Evolutionary conservation across 2,888 invertebrate species (phyloP).

Genomic region (Blomia tropicalis): DNA sequence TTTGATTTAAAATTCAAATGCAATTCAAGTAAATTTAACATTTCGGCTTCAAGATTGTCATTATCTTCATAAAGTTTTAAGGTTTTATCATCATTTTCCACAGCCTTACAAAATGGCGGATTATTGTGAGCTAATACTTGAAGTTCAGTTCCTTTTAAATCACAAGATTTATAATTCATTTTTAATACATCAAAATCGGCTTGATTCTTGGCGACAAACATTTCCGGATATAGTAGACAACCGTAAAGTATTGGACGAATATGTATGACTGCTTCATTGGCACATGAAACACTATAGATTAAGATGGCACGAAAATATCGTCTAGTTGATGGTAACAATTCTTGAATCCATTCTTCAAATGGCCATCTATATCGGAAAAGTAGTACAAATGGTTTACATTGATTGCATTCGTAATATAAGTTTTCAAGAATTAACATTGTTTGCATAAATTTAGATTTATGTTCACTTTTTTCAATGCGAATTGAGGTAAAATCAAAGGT

Average conservation of each 20-base stretch:
- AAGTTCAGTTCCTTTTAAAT: neutral
- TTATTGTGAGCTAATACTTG: neutral
- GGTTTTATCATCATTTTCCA: too few relatives aligned
- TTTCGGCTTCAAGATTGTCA: too few relatives aligned
- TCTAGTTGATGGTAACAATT: neutral
- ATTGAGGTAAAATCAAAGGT: neutral
- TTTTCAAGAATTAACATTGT: neutral
- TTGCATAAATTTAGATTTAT: too few relatives aligned
- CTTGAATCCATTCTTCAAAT: neutral
- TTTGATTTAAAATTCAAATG: neutral
- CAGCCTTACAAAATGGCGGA: constrained; percentile 2
- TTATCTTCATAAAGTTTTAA: too few relatives aligned
- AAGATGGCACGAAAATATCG: too few relatives aligned
- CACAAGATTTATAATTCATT: neutral
- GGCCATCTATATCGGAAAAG: too few relatives aligned
- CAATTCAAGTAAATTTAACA: neutral
- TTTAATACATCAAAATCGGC: neutral
- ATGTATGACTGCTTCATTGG: neutral
- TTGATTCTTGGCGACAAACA: neutral
- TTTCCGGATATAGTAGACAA: neutral
- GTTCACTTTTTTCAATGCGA: neutral
- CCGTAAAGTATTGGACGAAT: neutral
- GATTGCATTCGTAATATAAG: too few relatives aligned
- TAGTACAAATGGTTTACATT: too few relatives aligned
- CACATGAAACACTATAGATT: neutral